Evolutionary conservation across 2,888 invertebrate genomes (phyloP).

Genomic region (Periphyllus acericola): DNA sequence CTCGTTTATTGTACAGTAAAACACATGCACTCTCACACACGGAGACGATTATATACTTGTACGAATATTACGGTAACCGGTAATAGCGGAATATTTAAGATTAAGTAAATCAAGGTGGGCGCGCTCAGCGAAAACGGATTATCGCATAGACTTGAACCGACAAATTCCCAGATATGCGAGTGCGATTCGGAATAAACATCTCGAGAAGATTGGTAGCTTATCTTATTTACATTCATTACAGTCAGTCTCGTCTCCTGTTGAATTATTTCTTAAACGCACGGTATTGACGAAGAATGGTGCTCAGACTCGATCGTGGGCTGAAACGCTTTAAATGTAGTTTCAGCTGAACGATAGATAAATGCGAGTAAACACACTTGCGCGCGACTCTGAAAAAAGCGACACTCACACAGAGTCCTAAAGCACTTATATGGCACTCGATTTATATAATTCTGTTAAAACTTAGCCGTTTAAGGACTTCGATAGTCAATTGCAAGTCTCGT

Average conservation of each 20-base stretch:
- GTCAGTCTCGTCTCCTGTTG: not conserved
- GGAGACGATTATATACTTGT: not conserved
- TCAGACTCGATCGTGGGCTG: not conserved
- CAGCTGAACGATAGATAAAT: not conserved
- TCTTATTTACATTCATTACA: not conserved
- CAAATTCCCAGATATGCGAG: not conserved
- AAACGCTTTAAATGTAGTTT: conserved; percentile 11
- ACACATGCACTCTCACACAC: not conserved
- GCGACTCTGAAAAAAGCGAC: not conserved
- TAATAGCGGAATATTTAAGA: not conserved
- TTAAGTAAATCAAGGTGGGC: not conserved
- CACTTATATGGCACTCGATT: not conserved
- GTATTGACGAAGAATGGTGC: not conserved
- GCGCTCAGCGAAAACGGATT: not conserved
- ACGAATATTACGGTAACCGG: not conserved
- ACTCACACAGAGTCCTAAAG: not conserved
- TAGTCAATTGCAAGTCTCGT: not conserved
- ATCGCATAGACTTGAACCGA: not conserved
- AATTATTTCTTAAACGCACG: not conserved
- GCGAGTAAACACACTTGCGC: conserved; percentile 16
- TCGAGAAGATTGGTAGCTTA: not conserved
- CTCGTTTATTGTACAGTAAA: not conserved
- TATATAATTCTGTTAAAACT: not conserved
- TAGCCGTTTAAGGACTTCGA: not conserved
- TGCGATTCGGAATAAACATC: not conserved